A percentile compares a stretch with the other conserved stretches of the same genome.
Conservation (phyloP, 2,113 vertebrate genomes). For the Heterotilapia buettikoferi region DNA sequence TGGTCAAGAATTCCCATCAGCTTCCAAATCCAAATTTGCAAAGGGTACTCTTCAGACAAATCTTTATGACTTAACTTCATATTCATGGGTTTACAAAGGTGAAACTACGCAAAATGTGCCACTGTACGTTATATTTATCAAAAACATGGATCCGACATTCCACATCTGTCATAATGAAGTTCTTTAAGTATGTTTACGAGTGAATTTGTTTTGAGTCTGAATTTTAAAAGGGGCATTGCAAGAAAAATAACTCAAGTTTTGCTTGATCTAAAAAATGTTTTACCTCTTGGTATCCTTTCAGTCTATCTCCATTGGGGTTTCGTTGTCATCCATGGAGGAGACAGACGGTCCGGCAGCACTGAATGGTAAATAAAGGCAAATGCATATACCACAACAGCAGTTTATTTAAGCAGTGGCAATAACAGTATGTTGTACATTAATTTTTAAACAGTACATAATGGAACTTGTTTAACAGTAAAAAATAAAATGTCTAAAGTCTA, state of each 20-base stretch:
- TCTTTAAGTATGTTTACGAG: neutral
- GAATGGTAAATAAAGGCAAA: accelerated
- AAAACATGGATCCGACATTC: neutral
- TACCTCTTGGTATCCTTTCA: neutral
- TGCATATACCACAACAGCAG: accelerated
- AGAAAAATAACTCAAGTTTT: neutral
- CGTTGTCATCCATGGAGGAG: accelerated
- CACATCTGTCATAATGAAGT: neutral
- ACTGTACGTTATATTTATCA: accelerated
- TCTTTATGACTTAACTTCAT: neutral
- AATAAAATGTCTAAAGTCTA: neutral
- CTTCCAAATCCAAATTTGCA: neutral
- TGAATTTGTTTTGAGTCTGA: neutral
- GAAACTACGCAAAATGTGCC: neutral
- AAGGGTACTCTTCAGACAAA: neutral
- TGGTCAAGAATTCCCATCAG: neutral
- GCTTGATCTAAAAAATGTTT: neutral
- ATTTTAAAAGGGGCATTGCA: neutral
- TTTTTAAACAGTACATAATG: neutral
- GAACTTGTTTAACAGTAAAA: neutral
- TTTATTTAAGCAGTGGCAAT: neutral
- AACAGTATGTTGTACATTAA: neutral
- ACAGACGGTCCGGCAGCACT: neutral
- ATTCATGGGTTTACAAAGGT: neutral
- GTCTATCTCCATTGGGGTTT: neutral